Evolutionary conservation across 2,797 vertebrate genomes (phyloP).

Genomic region (Macropodus opercularis): DNA sequence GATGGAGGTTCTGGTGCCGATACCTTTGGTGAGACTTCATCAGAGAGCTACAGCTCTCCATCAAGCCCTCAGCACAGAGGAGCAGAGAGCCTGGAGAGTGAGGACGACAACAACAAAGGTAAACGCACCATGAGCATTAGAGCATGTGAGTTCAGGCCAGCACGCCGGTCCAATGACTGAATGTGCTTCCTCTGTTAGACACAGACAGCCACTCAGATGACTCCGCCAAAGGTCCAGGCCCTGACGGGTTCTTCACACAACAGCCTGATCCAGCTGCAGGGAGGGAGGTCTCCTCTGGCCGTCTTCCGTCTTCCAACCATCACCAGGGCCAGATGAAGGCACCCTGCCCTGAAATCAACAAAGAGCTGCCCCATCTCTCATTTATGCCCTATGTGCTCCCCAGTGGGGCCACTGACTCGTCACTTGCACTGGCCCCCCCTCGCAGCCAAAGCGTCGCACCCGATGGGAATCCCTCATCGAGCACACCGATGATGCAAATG

Average conservation of each 20-base stretch:
- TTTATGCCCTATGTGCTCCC: conserved; percentile 87
- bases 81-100: conserved; percentile 91
- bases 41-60: conserved; percentile 94
- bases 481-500: conserved; percentile 81
- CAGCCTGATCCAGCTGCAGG: conserved; percentile 16
- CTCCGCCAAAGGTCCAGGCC: conserved; percentile 64
- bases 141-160: no score
- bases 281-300: conserved; percentile 35
- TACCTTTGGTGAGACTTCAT: conserved; percentile 91
- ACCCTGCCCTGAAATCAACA: conserved; percentile 64
- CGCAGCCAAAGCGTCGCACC: conserved; percentile 65
- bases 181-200: conserved; percentile 70
- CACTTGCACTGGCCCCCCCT: conserved; percentile 67
- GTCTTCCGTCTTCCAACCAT: conserved; percentile 33
- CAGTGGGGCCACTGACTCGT: conserved; percentile 79
- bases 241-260: conserved; percentile 50
- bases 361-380: conserved; percentile 82
- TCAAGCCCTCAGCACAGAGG: conserved; percentile 90
- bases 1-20: conserved; percentile 85
- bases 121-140: no score
- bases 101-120: conserved; percentile 90
- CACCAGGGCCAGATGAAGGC: conserved; percentile 32
- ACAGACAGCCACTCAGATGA: conserved; percentile 94
- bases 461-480: conserved; percentile 79
- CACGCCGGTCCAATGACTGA: neutral